Evolutionary conservation across 2,113 vertebrate species (phyloP).

Genomic region (Centropus unirufus): DNA sequence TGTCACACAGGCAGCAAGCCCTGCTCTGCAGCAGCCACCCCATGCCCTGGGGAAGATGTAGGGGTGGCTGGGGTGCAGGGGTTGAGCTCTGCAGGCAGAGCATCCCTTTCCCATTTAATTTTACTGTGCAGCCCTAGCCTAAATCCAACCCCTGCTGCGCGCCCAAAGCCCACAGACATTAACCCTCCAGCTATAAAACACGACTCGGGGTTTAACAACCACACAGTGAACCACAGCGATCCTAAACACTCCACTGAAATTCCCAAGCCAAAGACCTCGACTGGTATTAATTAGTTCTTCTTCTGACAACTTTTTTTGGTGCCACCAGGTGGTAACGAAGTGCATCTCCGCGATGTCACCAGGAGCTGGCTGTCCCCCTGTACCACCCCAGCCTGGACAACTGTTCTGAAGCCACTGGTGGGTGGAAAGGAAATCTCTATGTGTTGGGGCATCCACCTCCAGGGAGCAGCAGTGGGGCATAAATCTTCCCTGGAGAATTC

Average conservation of each 20-base stretch:
- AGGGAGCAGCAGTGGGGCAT: neutral
- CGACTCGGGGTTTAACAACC: conserved; percentile 10
- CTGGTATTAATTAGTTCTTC: conserved; percentile 26
- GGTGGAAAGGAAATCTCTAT: neutral
- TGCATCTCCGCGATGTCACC: neutral
- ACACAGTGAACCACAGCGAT: neutral
- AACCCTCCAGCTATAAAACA: conserved; percentile 22
- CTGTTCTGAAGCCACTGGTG: neutral
- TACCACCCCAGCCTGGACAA: fast-evolving
- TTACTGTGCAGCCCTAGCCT: neutral
- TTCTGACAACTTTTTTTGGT: conserved; percentile 39
- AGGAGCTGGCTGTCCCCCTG: neutral
- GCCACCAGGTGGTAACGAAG: conserved; percentile 59
- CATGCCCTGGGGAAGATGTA: fast-evolving
- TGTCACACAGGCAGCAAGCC: fast-evolving
- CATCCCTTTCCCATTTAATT: neutral
- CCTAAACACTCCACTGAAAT: neutral
- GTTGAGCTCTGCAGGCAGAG: neutral
- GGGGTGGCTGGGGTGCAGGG: neutral
- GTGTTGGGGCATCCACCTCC: neutral
- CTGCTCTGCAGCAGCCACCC: fast-evolving
- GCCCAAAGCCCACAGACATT: conserved; percentile 9
- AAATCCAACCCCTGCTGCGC: neutral
- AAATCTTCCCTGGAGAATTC: neutral
- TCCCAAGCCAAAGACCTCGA: neutral